These are phyloP conservation scores for Maniola hyperantus DNA, from an alignment of 2,888 invertebrate species.

Conservation along the genomic window DNA sequence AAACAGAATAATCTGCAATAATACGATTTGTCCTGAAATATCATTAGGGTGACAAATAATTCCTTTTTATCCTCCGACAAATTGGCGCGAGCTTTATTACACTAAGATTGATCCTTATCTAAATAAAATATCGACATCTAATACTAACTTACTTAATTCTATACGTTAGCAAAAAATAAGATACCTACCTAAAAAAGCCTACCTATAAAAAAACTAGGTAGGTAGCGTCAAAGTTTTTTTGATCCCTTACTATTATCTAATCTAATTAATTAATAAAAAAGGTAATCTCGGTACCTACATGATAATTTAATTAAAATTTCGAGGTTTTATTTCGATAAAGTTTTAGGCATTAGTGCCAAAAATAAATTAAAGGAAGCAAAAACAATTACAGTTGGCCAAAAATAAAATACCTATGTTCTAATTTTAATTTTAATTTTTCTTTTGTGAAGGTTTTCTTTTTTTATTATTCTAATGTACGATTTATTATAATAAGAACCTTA, in stretches of 20 bases:
- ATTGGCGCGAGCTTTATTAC: not conserved
- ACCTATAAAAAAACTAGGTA: too few relatives aligned
- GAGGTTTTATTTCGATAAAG: not conserved
- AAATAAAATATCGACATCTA: too few relatives aligned
- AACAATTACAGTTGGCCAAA: not conserved
- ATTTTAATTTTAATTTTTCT: too few relatives aligned
- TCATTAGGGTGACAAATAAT: not conserved
- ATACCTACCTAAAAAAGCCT: too few relatives aligned
- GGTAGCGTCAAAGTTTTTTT: not conserved
- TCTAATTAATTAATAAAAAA: not conserved
- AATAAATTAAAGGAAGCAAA: not conserved
- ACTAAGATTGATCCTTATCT: too few relatives aligned
- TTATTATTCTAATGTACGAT: too few relatives aligned
- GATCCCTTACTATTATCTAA: not conserved
- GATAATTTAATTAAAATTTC: conserved; percentile 1
- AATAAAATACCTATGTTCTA: too few relatives aligned
- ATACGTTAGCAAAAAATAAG: too few relatives aligned
- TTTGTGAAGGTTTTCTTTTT: too few relatives aligned
- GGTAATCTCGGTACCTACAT: not conserved
- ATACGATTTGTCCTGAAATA: not conserved
- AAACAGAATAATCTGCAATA: not conserved
- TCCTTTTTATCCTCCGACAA: not conserved
- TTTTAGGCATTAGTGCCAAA: not conserved
- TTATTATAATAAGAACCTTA: too few relatives aligned
- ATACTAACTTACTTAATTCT: too few relatives aligned